Conservation (phyloP, 1,140 invertebrate species). For the Sarcophaga peregrina region DNA sequence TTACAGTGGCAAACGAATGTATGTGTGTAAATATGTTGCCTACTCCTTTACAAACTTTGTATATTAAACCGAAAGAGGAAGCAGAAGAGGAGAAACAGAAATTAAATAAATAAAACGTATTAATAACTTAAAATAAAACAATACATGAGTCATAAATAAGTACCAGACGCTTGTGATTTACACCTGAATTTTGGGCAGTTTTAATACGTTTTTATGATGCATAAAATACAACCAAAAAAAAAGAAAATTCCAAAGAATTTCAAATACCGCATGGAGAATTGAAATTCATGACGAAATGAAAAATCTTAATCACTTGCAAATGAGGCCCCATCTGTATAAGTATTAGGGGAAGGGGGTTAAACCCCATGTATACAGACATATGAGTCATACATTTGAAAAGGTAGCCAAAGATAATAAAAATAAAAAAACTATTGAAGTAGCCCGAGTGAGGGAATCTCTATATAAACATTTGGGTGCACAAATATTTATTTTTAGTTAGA, state of each 20-base stretch:
- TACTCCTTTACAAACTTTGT: too few species aligned
- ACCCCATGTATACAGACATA: too few species aligned
- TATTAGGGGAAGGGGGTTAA: too few species aligned
- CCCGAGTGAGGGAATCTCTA: not conserved
- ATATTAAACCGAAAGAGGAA: not conserved
- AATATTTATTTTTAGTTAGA: not conserved
- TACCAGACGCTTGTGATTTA: not conserved
- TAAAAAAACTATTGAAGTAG: not conserved
- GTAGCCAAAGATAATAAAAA: too few species aligned
- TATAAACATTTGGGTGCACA: not conserved
- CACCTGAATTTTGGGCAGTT: not conserved
- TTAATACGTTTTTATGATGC: not conserved
- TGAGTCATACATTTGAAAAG: too few species aligned
- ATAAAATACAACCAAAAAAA: not conserved
- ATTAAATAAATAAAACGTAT: too few species aligned
- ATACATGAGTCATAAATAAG: too few species aligned
- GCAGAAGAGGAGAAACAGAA: too few species aligned
- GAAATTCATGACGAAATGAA: not conserved
- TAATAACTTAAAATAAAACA: too few species aligned
- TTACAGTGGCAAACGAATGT: not conserved
- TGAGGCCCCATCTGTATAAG: too few species aligned
- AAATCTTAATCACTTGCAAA: too few species aligned
- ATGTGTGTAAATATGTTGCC: too few species aligned
- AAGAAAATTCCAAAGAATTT: conserved; percentile 5
- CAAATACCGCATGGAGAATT: not conserved